Percentiles rank a stretch among this genome's conserved stretches.
Conservation (phyloP, 2,797 vertebrate genomes). For the Sorex maritimensis region DNA sequence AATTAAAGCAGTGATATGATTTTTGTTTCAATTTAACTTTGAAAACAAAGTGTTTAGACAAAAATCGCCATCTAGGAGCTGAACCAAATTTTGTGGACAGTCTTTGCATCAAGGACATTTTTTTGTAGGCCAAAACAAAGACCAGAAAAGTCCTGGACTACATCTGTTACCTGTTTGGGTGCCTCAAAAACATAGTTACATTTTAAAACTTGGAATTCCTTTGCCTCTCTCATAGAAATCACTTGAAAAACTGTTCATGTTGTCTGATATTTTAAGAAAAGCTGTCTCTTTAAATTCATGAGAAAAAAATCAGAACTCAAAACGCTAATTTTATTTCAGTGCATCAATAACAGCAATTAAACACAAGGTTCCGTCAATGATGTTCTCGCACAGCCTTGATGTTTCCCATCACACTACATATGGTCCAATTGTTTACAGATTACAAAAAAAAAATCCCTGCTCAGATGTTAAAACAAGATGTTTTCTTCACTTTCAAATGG, state of each 20-base stretch:
- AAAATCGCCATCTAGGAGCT: conserved; percentile 45
- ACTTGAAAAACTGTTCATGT: conserved; percentile 52
- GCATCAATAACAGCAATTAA: conserved; percentile 89
- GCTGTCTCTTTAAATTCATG: conserved; percentile 82
- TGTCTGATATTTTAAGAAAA: conserved; percentile 69
- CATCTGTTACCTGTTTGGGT: conserved; percentile 82
- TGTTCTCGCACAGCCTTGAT: conserved; percentile 90
- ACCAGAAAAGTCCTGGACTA: conserved; percentile 52
- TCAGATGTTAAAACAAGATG: conserved; percentile 93
- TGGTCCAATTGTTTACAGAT: conserved; percentile 93
- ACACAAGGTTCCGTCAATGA: conserved; percentile 87
- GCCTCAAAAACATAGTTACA: conserved; percentile 71
- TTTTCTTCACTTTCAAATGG: conserved; percentile 92
- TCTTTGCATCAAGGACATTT: conserved; percentile 15
- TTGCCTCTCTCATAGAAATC: conserved; percentile 57
- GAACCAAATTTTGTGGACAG: conserved; percentile 38
- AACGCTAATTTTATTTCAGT: conserved; percentile 86
- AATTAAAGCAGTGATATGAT: background rate
- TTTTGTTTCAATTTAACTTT: conserved; percentile 14
- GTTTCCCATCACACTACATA: conserved; percentile 92
- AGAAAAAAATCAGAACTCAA: conserved; percentile 76
- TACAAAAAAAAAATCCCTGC: conserved; percentile 91
- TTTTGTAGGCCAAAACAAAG: conserved; percentile 72
- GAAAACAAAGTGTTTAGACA: conserved; percentile 69
- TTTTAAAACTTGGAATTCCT: conserved; percentile 58